phyloP scores from a whole-genome alignment of 64 coral and sea anemone genomes.

The Porites lutea region DNA sequence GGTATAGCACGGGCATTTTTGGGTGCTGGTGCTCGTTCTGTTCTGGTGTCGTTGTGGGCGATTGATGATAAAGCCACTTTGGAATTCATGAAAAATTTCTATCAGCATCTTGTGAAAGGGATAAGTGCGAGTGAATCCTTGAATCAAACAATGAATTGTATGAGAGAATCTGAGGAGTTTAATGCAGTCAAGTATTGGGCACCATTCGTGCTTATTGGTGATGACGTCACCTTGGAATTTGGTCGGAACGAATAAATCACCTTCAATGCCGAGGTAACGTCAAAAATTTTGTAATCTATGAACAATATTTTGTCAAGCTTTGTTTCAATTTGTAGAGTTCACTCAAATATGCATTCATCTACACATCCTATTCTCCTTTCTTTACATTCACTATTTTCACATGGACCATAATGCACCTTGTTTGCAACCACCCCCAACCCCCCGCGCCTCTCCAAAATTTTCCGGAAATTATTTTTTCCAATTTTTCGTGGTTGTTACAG shows the following conservation, averaged over 20 bases:
- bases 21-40: slow-evolving; percentile 39
- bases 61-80: slow-evolving; percentile 20
- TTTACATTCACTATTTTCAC: too few species aligned
- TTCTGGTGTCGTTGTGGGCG: slow-evolving; percentile 28
- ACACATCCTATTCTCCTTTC: too few species aligned
- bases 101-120: background rate
- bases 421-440: too few species aligned
- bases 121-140: slow-evolving; percentile 15
- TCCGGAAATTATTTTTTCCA: too few species aligned
- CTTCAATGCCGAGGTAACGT: background rate
- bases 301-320: too few species aligned
- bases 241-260: background rate
- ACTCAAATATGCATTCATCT: too few species aligned
- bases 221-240: slow-evolving; percentile 9
- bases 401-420: too few species aligned
- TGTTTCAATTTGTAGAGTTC: too few species aligned
- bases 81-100: slow-evolving; percentile 33
- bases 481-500: too few species aligned
- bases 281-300: too few species aligned
- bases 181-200: slow-evolving; percentile 25
- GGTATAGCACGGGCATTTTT: slow-evolving; percentile 19
- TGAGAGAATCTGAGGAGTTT: slow-evolving; percentile 23
- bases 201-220: slow-evolving; percentile 40
- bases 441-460: too few species aligned
- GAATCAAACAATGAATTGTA: slow-evolving; percentile 12